Conservation (phyloP, 2,797 vertebrate genomes). For the Sylvia borin region DNA sequence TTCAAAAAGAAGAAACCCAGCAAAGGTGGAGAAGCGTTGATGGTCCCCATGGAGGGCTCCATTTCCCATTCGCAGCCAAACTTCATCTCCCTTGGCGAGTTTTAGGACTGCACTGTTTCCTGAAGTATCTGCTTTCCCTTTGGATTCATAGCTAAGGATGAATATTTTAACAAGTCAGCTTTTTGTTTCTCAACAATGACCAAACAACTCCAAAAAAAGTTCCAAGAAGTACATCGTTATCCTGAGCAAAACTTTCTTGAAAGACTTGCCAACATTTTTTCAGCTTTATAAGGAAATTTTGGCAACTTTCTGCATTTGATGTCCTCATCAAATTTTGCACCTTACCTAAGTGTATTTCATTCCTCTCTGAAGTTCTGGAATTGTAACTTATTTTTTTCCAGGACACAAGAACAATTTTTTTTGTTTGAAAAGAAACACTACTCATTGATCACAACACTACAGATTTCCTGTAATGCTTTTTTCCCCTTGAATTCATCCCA, state of each 20-base stretch:
- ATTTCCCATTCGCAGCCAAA: slow-evolving; percentile 84
- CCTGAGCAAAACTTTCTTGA: background rate
- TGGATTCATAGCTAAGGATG: slow-evolving; percentile 78
- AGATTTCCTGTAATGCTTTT: background rate
- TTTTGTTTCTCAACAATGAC: background rate
- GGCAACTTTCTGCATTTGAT: background rate
- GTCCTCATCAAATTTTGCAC: background rate
- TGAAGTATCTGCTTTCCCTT: slow-evolving; percentile 83
- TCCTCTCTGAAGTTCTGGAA: background rate
- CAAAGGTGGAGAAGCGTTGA: slow-evolving; percentile 85
- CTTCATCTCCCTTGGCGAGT: slow-evolving; percentile 82
- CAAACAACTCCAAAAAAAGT: background rate
- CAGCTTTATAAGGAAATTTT: background rate
- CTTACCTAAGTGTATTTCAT: background rate
- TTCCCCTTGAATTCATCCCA: background rate
- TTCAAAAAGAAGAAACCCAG: slow-evolving; percentile 85
- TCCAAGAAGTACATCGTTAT: background rate
- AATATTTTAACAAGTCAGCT: slow-evolving; percentile 19
- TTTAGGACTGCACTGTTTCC: slow-evolving; percentile 83
- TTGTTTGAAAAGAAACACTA: background rate
- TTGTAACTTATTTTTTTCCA: background rate
- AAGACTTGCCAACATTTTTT: background rate
- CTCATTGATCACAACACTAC: background rate
- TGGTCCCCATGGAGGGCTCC: slow-evolving; percentile 84
- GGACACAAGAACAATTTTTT: background rate